A percentile compares a stretch with the other conserved stretches of the same genome.
Conservation (phyloP, 2,113 vertebrate species). For the Nothocercus nigrocapillus region DNA sequence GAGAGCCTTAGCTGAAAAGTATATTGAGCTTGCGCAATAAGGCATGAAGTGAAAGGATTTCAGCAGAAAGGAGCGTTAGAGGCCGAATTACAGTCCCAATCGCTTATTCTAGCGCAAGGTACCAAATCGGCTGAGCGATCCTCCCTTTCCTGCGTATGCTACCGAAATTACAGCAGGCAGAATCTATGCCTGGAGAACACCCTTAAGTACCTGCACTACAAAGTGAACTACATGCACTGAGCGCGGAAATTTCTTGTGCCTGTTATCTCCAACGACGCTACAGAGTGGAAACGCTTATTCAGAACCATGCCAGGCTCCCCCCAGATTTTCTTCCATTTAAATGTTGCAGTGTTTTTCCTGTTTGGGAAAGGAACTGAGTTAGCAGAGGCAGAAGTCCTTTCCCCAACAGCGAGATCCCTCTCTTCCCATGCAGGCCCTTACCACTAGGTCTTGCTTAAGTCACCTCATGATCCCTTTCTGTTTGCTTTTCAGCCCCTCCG, state of each 20-base stretch:
- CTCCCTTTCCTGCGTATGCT: background rate
- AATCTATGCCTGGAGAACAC: background rate
- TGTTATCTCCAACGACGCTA: background rate
- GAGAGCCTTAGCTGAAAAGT: background rate
- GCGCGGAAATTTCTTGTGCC: background rate
- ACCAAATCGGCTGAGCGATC: background rate
- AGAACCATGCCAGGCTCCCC: background rate
- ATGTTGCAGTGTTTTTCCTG: background rate
- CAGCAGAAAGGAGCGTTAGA: background rate
- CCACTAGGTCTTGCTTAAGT: background rate
- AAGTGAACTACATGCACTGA: background rate
- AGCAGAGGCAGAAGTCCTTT: background rate
- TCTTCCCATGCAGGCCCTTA: background rate
- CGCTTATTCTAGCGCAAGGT: background rate
- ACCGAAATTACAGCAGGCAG: background rate
- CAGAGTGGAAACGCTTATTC: background rate
- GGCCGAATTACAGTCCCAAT: background rate
- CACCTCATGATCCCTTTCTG: background rate
- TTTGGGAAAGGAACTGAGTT: background rate
- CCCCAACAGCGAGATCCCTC: background rate
- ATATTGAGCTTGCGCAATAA: background rate
- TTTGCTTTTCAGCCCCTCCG: background rate
- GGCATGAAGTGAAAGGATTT: constrained; percentile 27
- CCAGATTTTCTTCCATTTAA: background rate
- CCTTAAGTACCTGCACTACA: background rate